Conservation (phyloP, 2,797 vertebrate genomes). For the Myotis myotis region DNA sequence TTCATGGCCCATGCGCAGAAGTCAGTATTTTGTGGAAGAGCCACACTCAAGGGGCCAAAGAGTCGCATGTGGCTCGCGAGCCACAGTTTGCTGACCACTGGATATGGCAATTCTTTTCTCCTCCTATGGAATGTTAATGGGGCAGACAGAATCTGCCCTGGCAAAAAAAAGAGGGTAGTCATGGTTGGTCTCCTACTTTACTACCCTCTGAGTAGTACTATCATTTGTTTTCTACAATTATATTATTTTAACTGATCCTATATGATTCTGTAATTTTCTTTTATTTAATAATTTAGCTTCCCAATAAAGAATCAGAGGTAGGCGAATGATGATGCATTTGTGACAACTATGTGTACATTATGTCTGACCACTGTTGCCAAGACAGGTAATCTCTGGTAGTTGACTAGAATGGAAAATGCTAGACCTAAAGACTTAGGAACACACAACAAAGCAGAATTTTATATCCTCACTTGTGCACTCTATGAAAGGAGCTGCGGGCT, state of each 20-base stretch:
- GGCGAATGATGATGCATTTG: background rate
- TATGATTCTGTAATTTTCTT: background rate
- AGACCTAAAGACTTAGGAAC: background rate
- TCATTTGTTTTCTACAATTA: background rate
- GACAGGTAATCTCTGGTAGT: background rate
- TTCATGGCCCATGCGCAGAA: too few species aligned
- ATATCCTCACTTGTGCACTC: background rate
- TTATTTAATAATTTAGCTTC: slow-evolving; percentile 15
- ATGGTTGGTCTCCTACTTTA: background rate
- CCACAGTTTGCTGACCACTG: background rate
- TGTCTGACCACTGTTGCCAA: background rate
- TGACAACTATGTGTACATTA: background rate
- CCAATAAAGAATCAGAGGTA: background rate
- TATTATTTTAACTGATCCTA: background rate
- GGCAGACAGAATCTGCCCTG: background rate
- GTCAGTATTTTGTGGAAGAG: too few species aligned
- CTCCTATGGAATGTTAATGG: background rate
- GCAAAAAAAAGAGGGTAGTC: background rate
- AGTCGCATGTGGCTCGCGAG: too few species aligned
- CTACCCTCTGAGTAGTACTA: background rate
- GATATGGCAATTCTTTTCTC: background rate
- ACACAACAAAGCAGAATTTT: background rate
- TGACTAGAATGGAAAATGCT: background rate
- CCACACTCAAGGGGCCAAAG: too few species aligned
- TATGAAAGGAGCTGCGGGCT: background rate